A percentile compares a stretch with the other conserved stretches of the same genome.
phyloP scores from a whole-genome alignment of 2,113 vertebrate genomes.

The Centropus bengalensis region DNA sequence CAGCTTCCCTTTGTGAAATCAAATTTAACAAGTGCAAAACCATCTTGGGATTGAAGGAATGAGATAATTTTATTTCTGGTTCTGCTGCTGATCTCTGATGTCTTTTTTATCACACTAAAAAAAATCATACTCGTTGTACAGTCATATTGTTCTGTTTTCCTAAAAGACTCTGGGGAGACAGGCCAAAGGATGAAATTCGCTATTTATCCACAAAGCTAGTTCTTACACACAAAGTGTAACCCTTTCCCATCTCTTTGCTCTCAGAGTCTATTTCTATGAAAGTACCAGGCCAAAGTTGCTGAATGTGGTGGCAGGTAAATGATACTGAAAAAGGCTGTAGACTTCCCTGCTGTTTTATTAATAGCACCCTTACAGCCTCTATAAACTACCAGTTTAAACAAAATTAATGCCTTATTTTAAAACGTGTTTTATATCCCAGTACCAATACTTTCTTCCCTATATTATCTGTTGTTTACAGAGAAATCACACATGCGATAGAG shows the following conservation, averaged over 20 bases:
- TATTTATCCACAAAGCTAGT: background rate
- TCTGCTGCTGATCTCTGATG: background rate
- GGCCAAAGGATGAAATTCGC: background rate
- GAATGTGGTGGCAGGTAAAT: background rate
- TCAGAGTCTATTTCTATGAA: background rate
- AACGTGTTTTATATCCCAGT: background rate
- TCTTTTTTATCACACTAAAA: conserved; percentile 28
- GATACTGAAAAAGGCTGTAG: background rate
- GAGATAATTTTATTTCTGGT: background rate
- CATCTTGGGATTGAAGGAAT: background rate
- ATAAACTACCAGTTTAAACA: background rate
- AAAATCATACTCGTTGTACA: background rate
- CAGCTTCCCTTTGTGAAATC: background rate
- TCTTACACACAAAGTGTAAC: background rate
- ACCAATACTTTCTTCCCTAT: background rate
- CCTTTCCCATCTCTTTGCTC: background rate
- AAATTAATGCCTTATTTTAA: background rate
- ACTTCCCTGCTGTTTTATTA: background rate
- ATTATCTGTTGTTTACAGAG: background rate
- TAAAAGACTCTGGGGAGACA: conserved; percentile 8
- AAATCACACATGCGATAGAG: background rate
- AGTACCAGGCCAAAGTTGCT: background rate
- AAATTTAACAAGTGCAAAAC: conserved; percentile 1
- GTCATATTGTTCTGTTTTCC: conserved; percentile 7
- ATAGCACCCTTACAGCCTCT: background rate